Conservation (phyloP, 2,113 vertebrate genomes). For the Protobothrops flavoviridis region DNA sequence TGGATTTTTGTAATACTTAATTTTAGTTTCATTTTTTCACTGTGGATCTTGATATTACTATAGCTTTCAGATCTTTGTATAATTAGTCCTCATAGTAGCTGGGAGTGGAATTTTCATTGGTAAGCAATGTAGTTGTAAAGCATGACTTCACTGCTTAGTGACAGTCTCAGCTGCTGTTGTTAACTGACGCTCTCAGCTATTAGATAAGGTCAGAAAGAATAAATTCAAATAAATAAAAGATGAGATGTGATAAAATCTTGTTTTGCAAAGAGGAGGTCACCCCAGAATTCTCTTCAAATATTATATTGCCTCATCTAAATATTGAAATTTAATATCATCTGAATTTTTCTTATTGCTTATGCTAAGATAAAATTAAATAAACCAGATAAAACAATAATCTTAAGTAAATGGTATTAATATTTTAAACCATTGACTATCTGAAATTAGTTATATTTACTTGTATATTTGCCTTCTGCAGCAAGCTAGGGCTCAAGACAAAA, state of each 20-base stretch:
- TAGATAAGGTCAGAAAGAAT: background rate
- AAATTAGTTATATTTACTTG: slow-evolving; percentile 80
- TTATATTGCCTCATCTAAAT: background rate
- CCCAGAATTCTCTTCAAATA: background rate
- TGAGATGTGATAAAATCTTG: background rate
- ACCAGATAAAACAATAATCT: background rate
- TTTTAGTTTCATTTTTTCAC: too few species aligned
- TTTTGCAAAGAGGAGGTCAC: background rate
- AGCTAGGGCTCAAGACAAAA: slow-evolving; percentile 79
- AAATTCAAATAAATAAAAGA: background rate
- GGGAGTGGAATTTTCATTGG: too few species aligned
- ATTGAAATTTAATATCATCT: background rate
- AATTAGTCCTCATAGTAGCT: too few species aligned
- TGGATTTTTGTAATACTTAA: too few species aligned
- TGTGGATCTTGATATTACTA: too few species aligned
- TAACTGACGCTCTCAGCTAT: too few species aligned
- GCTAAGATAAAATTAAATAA: background rate
- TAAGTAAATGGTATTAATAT: slow-evolving; percentile 17
- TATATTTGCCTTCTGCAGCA: slow-evolving; percentile 80
- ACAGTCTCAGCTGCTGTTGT: too few species aligned
- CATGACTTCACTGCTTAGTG: too few species aligned
- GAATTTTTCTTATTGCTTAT: background rate
- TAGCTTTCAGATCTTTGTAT: too few species aligned
- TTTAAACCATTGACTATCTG: slow-evolving; percentile 62
- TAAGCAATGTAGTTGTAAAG: background rate